Percentiles rank a stretch among this genome's conserved stretches.
phyloP scores from a whole-genome alignment of 2,888 invertebrate species.

The Sesia bembeciformis region DNA sequence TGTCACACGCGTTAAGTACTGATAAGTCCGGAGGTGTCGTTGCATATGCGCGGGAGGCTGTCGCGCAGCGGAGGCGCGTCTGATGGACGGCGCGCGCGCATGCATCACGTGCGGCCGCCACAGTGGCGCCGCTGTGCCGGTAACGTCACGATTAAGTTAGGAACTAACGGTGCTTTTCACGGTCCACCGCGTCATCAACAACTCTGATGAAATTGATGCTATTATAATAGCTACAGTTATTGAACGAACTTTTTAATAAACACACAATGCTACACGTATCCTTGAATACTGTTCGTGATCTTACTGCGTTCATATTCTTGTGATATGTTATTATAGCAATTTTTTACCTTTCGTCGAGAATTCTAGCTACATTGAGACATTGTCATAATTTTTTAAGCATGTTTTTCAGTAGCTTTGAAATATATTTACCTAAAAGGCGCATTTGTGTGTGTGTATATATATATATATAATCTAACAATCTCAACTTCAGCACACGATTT shows the following conservation, averaged over 20 bases:
- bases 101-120: slow-evolving; percentile 55
- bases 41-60: slow-evolving; percentile 60
- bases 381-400: no score
- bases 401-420: no score
- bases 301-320: no score
- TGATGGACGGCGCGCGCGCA: slow-evolving; percentile 51
- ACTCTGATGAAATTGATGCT: slow-evolving; percentile 16
- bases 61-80: slow-evolving; percentile 57
- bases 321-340: no score
- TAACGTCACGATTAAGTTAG: slow-evolving; percentile 26
- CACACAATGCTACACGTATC: no score
- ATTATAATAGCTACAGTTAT: slow-evolving; percentile 3
- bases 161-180: slow-evolving; percentile 58
- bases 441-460: no score
- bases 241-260: neutral
- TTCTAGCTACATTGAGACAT: no score
- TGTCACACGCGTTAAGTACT: slow-evolving; percentile 54
- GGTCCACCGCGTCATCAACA: slow-evolving; percentile 34
- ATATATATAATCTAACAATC: no score
- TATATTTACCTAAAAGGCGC: no score
- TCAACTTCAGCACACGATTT: no score
- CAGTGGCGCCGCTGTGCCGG: slow-evolving; percentile 49
- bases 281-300: no score
- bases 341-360: no score
- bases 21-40: slow-evolving; percentile 36